phyloP scores from a whole-genome alignment of 2,113 vertebrate genomes.

The Siniperca knerii region DNA sequence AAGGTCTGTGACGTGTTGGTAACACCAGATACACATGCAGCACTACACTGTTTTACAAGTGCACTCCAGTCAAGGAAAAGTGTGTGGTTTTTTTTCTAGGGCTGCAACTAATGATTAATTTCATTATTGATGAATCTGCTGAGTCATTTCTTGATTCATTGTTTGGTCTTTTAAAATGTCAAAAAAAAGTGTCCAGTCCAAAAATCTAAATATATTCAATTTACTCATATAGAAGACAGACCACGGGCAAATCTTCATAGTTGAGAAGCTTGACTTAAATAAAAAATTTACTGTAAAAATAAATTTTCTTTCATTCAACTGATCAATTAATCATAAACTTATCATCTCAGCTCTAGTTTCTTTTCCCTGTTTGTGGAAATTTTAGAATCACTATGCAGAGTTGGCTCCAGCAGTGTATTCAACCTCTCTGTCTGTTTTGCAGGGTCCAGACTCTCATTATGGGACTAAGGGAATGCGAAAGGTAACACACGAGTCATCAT shows the following conservation, averaged over 20 bases:
- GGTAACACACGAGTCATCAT: slow-evolving; percentile 94
- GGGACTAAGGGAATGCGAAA: slow-evolving; percentile 98
- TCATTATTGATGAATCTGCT: neutral
- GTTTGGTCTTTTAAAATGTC: neutral
- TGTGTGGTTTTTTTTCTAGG: neutral
- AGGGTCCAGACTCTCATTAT: slow-evolving; percentile 98
- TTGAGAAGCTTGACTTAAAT: neutral
- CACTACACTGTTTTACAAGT: neutral
- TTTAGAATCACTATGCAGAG: too few species aligned
- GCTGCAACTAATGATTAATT: neutral
- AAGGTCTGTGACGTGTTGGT: slow-evolving; percentile 85
- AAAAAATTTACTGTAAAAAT: neutral
- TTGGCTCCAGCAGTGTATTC: neutral
- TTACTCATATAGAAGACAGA: neutral
- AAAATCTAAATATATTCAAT: neutral
- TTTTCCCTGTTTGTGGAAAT: neutral
- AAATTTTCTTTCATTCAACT: neutral
- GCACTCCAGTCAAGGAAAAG: neutral
- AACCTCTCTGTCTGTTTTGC: slow-evolving; percentile 21
- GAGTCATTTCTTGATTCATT: neutral
- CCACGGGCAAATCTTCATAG: neutral
- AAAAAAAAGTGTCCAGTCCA: neutral
- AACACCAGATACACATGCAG: neutral
- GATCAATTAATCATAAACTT: neutral
- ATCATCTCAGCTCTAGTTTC: neutral